Conservation (phyloP, 2,113 vertebrate genomes). For the Geococcyx californianus region DNA sequence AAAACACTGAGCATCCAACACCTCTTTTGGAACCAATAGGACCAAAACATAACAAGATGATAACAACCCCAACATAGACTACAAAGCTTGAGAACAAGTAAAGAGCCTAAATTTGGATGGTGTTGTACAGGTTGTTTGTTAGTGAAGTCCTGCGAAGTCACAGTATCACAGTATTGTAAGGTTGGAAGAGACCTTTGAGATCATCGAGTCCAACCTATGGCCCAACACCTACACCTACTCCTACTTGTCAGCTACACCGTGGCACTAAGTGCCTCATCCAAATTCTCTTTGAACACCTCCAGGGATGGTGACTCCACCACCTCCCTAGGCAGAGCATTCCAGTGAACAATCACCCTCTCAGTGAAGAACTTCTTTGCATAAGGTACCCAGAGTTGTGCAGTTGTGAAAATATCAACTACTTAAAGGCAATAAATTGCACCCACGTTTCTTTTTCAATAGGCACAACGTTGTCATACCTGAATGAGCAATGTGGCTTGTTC, state of each 20-base stretch:
- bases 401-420: neutral
- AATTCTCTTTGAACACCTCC: no score
- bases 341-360: no score
- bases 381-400: neutral
- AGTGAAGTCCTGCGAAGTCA: neutral
- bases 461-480: neutral
- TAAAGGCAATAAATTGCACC: neutral
- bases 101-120: neutral
- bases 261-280: no score
- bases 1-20: neutral
- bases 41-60: neutral
- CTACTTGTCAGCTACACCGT: no score
- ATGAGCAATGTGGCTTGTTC: neutral
- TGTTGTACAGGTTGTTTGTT: neutral
- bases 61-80: neutral
- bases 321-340: no score
- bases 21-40: neutral
- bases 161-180: no score
- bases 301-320: no score
- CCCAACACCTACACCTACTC: no score
- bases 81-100: neutral
- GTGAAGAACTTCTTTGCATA: no score
- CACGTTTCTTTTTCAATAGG: neutral
- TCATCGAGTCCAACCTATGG: no score
- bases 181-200: no score